Evolutionary conservation across 2,888 invertebrate genomes (phyloP).

Genomic region (Trilocha varians): DNA sequence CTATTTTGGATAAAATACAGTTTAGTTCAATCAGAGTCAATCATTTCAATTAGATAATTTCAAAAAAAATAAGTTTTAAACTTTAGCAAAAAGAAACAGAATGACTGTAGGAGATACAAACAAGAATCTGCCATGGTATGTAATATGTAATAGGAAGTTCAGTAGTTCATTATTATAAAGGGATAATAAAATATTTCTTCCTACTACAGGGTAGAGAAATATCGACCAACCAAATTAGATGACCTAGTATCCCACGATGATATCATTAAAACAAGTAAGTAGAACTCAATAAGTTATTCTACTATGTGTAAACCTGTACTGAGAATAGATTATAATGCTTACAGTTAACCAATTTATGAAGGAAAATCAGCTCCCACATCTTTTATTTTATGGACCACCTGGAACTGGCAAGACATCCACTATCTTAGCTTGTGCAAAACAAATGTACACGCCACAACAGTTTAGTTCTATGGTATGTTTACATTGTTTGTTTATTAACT

Average conservation of each 20-base stretch:
- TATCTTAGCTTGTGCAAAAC: slow-evolving; percentile 94
- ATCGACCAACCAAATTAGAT: slow-evolving; percentile 91
- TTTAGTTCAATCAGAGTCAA: too few relatives aligned
- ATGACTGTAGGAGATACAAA: slow-evolving; percentile 56
- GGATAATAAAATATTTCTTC: background rate
- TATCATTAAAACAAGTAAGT: slow-evolving; percentile 94
- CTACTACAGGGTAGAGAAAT: slow-evolving; percentile 94
- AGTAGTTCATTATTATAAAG: background rate
- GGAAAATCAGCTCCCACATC: slow-evolving; percentile 94
- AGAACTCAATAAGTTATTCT: background rate
- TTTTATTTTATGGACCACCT: slow-evolving; percentile 98
- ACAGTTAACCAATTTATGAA: slow-evolving; percentile 89
- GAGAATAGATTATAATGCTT: slow-evolving; percentile 20
- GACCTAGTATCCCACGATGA: slow-evolving; percentile 98
- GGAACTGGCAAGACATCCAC: slow-evolving; percentile 99
- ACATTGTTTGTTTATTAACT: background rate
- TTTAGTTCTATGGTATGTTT: slow-evolving; percentile 91
- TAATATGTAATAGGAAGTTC: slow-evolving; percentile 8
- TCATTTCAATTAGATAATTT: too few relatives aligned
- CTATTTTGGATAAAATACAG: too few relatives aligned
- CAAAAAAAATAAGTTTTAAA: too few relatives aligned
- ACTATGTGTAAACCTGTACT: background rate
- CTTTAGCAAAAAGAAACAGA: slow-evolving; percentile 1
- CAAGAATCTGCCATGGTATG: slow-evolving; percentile 77
- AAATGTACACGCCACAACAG: slow-evolving; percentile 91